These are phyloP conservation scores for Arothron firmamentum DNA, from an alignment of 2,113 vertebrate species.

Conservation along the genomic window DNA sequence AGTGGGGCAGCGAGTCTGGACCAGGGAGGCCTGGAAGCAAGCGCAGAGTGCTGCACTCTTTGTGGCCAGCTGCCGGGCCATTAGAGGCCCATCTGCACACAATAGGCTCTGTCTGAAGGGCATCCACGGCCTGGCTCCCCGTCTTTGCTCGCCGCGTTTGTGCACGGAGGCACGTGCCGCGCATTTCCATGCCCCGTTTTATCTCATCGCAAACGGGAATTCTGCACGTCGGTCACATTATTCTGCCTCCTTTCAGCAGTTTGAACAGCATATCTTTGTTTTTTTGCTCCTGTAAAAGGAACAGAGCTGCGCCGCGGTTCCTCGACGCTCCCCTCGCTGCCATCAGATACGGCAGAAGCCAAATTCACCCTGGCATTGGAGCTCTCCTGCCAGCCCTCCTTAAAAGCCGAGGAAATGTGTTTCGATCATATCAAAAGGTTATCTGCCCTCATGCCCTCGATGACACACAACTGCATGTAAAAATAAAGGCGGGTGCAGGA, in stretches of 20 bases:
- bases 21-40: constrained; percentile 38
- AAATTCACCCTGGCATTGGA: constrained; percentile 12
- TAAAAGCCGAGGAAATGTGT: constrained; percentile 17
- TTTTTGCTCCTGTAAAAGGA: not conserved
- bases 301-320: constrained; percentile 2
- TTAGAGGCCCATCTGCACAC: constrained; percentile 74
- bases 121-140: constrained; percentile 59
- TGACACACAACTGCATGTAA: constrained; percentile 45
- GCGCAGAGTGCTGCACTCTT: constrained; percentile 56
- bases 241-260: constrained; percentile 1
- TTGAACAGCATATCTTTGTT: constrained; percentile 4
- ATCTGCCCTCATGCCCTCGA: constrained; percentile 32
- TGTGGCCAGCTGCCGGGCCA: constrained; percentile 70
- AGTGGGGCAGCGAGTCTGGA: constrained; percentile 23
- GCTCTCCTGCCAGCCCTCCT: constrained; percentile 5
- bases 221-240: constrained; percentile 19
- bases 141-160: constrained; percentile 56
- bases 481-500: constrained; percentile 40
- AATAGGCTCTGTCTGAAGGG: constrained; percentile 71
- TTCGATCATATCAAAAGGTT: constrained; percentile 47
- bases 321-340: not conserved
- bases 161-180: constrained; percentile 56
- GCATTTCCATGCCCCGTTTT: constrained; percentile 55
- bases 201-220: constrained; percentile 35
- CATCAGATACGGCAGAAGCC: constrained; percentile 14